A percentile compares a stretch with the other conserved stretches of the same genome.
phyloP scores from a whole-genome alignment of 2,888 invertebrate genomes.

The Polyommatus icarus region DNA sequence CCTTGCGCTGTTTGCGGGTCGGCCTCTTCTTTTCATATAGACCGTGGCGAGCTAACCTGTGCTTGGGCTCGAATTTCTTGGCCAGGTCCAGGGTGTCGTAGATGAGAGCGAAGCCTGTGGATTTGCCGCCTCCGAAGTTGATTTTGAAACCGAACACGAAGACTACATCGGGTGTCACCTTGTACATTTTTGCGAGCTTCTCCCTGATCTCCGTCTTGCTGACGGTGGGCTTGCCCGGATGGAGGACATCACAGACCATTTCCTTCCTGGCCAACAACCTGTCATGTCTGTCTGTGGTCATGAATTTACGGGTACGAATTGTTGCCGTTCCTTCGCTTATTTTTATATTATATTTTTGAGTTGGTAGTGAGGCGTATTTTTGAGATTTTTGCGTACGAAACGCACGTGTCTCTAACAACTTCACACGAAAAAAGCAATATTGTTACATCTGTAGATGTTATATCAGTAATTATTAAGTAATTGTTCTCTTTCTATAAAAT shows the following conservation, averaged over 20 bases:
- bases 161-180: slow-evolving; percentile 96
- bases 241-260: slow-evolving; percentile 99
- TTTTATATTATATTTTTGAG: too few species aligned
- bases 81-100: slow-evolving; percentile 98
- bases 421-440: slow-evolving; percentile 69
- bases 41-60: slow-evolving; percentile 96
- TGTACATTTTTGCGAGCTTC: slow-evolving; percentile 98
- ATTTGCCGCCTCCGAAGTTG: slow-evolving; percentile 99
- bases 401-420: slow-evolving; percentile 76
- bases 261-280: slow-evolving; percentile 97
- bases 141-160: slow-evolving; percentile 99
- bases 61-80: slow-evolving; percentile 99
- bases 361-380: slow-evolving; percentile 72
- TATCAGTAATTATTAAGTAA: too few species aligned
- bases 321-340: slow-evolving; percentile 90
- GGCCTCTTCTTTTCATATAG: slow-evolving; percentile 95
- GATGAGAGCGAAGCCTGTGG: slow-evolving; percentile 97
- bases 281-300: slow-evolving; percentile 93
- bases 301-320: slow-evolving; percentile 98
- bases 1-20: slow-evolving; percentile 99
- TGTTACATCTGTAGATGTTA: too few species aligned
- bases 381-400: slow-evolving; percentile 70
- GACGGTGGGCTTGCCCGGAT: slow-evolving; percentile 97
- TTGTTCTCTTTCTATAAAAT: too few species aligned
- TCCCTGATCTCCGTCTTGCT: slow-evolving; percentile 98